phyloP scores from a whole-genome alignment of 2,888 invertebrate genomes.

The Cerceris ruficornis region DNA sequence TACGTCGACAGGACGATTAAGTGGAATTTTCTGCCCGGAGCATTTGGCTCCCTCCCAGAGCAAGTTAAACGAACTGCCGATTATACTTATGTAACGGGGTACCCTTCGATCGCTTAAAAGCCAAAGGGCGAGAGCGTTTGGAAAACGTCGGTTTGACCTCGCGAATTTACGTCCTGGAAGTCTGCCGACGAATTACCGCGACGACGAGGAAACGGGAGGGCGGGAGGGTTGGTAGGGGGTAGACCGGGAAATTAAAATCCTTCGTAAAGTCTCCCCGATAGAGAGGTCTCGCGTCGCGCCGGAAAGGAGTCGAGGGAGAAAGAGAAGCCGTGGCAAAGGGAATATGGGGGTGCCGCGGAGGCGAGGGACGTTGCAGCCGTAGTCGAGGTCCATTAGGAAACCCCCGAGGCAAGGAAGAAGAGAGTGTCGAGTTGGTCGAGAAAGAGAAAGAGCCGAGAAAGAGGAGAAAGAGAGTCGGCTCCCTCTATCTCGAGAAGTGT shows the following conservation, averaged over 20 bases:
- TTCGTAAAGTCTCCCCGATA: slow-evolving; percentile 60
- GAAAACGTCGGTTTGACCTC: slow-evolving; percentile 5
- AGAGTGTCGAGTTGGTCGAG: slow-evolving; percentile 35
- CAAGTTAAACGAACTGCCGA: slow-evolving; percentile 20
- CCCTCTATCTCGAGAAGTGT: slow-evolving; percentile 81
- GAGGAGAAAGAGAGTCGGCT: slow-evolving; percentile 62
- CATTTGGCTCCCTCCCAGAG: background rate
- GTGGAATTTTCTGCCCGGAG: slow-evolving; percentile 1
- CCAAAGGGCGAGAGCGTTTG: slow-evolving; percentile 1
- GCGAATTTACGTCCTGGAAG: slow-evolving; percentile 44
- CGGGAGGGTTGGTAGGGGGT: slow-evolving; percentile 23
- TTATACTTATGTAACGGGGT: slow-evolving; percentile 15
- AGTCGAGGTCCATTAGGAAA: slow-evolving; percentile 80
- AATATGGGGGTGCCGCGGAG: slow-evolving; percentile 37
- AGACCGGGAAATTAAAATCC: slow-evolving; percentile 74
- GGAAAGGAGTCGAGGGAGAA: slow-evolving; percentile 41
- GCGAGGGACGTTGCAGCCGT: slow-evolving; percentile 17
- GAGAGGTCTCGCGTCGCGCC: slow-evolving; percentile 47
- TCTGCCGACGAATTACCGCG: slow-evolving; percentile 50
- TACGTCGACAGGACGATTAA: slow-evolving; percentile 2
- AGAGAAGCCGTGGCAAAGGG: slow-evolving; percentile 19
- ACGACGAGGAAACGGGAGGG: background rate
- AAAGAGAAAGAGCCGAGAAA: slow-evolving; percentile 42
- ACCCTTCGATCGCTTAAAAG: slow-evolving; percentile 3
- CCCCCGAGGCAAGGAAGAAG: slow-evolving; percentile 74